A percentile compares a stretch with the other conserved stretches of the same genome.
phyloP scores from a whole-genome alignment of 2,888 invertebrate species.

The Dastarcus helophoroides region DNA sequence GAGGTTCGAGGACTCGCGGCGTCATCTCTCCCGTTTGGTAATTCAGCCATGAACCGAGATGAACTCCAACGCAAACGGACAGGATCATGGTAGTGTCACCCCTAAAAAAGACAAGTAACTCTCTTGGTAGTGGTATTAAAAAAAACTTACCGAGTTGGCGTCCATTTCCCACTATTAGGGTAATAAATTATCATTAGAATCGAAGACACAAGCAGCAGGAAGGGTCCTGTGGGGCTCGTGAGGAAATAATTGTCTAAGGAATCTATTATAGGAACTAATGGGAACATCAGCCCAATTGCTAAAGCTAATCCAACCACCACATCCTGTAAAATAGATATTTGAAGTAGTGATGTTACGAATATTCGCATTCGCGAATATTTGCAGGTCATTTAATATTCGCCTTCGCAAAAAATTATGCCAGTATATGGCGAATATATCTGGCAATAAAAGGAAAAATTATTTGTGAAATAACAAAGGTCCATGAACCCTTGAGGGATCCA shows the following conservation, averaged over 20 bases:
- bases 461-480: too few species aligned
- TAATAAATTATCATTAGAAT: constrained; percentile 63
- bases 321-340: constrained; percentile 64
- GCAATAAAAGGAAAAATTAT: too few species aligned
- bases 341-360: too few species aligned
- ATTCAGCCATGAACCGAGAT: constrained; percentile 73
- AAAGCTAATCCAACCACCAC: constrained; percentile 66
- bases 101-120: constrained; percentile 38
- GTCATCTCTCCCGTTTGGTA: constrained; percentile 64
- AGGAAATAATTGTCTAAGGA: constrained; percentile 59
- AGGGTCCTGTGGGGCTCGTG: constrained; percentile 52
- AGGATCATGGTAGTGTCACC: constrained; percentile 85
- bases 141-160: constrained; percentile 63
- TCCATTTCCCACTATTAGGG: constrained; percentile 78
- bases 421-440: too few species aligned
- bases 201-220: constrained; percentile 50
- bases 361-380: too few species aligned
- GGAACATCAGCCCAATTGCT: constrained; percentile 54
- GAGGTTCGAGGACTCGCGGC: constrained; percentile 45
- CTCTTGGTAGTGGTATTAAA: background rate
- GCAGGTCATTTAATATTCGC: too few species aligned
- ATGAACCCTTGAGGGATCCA: too few species aligned
- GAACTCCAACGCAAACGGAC: constrained; percentile 68
- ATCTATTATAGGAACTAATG: constrained; percentile 66
- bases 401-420: too few species aligned